Evolutionary conservation across 2,888 invertebrate genomes (phyloP).

Genomic region (Cotesia congregata): DNA sequence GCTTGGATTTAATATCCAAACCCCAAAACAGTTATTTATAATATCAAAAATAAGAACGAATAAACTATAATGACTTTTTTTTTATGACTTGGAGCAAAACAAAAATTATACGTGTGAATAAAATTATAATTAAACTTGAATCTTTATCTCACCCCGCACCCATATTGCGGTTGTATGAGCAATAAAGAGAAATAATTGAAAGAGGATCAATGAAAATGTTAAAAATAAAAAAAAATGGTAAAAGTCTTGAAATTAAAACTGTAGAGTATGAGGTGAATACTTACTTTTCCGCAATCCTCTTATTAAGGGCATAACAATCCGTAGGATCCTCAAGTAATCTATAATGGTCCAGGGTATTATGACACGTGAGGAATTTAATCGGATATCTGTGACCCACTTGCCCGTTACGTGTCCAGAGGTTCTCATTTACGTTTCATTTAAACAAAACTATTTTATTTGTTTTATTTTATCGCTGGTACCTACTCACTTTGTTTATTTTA

Average conservation of each 20-base stretch:
- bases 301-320: conserved; percentile 34
- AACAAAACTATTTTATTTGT: background rate
- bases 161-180: background rate
- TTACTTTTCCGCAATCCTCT: conserved; percentile 27
- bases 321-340: conserved; percentile 33
- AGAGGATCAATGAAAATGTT: background rate
- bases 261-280: conserved; percentile 3
- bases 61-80: too few species aligned
- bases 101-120: background rate
- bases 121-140: background rate
- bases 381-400: conserved; percentile 47
- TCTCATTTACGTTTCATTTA: conserved; percentile 15
- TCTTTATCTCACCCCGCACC: background rate
- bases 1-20: too few species aligned
- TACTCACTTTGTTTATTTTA: background rate
- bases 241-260: background rate
- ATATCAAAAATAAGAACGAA: too few species aligned
- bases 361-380: conserved; percentile 51
- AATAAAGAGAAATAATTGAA: background rate
- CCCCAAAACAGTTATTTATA: too few species aligned
- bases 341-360: conserved; percentile 43
- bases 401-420: conserved; percentile 9
- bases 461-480: background rate
- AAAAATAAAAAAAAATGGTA: background rate
- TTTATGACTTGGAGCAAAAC: background rate